Evolutionary conservation across 1,140 invertebrate genomes (phyloP), one percentile per base, ranked within the genome.

Genomic region (Caenorhabditis remanei): DNA sequence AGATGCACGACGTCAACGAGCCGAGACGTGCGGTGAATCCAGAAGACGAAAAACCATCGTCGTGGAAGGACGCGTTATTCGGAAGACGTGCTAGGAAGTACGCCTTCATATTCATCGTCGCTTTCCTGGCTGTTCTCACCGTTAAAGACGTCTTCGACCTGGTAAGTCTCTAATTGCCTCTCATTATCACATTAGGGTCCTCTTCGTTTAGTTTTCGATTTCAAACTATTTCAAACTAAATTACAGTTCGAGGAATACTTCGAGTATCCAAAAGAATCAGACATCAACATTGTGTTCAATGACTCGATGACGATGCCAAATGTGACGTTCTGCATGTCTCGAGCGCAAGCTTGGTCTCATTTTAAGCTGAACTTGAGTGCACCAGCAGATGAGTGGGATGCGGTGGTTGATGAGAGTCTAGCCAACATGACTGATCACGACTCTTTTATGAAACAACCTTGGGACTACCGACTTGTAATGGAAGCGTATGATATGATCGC

Each of bases 91-190:
- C 91, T 40, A 86, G 87, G 58, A 88, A 92, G 83, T 90, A 88
- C 71, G 91, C 88, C 14, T 92, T 92, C 84, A 91, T 91, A 86
- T 89, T 93, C 61, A 93, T 92, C 50, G 90, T 92, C 67, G 88
- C 88, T 24, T 90, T 92, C 63, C 53, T 92, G 14, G 91, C 91
- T 16, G 89, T 87, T 50, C 85, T 92, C 41, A 92, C 91, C 4
- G 63, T 92, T 16, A 91, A 92, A 83, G 91, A 92, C 84, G 90
- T 92, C 16, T 61, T 90, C 24, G 87, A 90, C 16, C 85, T 92
- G 88, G 91, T 92, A 86, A 89, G 84, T 88, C 32, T n/a, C n/a
- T n/a, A 24, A 48, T 84, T 50, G n/a, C 65, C 46, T 84, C 48
- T 67, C 58, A 43, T 85, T 85, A 55, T 67, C 71, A 50, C 43